phyloP scores from a whole-genome alignment of 2,113 vertebrate species.

The Candoia aspera region DNA sequence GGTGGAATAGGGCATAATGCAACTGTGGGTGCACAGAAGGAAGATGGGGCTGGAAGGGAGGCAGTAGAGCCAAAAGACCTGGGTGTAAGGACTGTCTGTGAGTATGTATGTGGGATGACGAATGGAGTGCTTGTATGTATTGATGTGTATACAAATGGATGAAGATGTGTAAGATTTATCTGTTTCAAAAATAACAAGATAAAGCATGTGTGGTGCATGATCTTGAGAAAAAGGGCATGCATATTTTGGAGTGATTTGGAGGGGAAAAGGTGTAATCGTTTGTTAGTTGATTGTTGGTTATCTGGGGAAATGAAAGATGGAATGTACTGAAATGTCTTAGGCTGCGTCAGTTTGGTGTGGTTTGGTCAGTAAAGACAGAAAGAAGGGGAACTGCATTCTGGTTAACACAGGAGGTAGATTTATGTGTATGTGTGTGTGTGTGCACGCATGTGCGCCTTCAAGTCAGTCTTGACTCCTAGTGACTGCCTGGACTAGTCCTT shows the following conservation, averaged over 20 bases:
- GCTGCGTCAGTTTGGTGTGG: too few relatives aligned
- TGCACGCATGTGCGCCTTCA: too few relatives aligned
- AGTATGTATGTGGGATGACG: background rate
- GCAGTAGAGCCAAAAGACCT: background rate
- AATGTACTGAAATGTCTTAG: too few relatives aligned
- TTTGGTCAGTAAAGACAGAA: too few relatives aligned
- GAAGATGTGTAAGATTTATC: background rate
- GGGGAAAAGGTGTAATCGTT: background rate
- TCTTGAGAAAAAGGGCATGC: background rate
- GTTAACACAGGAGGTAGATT: too few relatives aligned
- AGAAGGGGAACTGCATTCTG: too few relatives aligned
- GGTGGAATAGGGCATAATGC: background rate
- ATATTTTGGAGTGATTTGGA: background rate
- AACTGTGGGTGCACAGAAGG: background rate
- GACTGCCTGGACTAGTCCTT: too few relatives aligned
- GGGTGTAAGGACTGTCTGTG: background rate
- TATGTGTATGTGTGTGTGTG: too few relatives aligned
- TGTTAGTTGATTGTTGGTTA: background rate
- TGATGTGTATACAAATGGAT: background rate
- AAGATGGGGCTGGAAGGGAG: background rate
- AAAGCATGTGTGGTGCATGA: background rate
- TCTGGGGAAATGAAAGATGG: background rate
- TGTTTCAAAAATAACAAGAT: background rate
- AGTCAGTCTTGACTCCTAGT: too few relatives aligned
- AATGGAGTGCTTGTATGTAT: background rate